These are phyloP conservation scores for Macropus fuliginosus DNA, from an alignment of 2,797 vertebrate species.

Conservation along the genomic window DNA sequence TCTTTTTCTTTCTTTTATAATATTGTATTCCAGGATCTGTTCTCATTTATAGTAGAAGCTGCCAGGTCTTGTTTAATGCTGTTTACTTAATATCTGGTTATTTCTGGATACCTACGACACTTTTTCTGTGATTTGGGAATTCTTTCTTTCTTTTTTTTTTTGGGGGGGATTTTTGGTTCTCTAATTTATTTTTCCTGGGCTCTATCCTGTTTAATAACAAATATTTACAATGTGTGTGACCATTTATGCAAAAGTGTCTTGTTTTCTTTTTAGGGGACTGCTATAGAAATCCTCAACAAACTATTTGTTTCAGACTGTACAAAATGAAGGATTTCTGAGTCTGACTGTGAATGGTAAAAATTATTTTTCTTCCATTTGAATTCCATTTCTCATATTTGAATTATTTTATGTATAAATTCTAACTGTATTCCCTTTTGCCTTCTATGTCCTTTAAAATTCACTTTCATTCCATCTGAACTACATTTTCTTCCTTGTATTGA, in stretches of 20 bases:
- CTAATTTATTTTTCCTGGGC: neutral
- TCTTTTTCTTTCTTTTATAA: neutral
- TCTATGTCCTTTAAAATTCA: neutral
- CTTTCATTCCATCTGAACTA: constrained; percentile 14
- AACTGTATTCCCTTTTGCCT: constrained; percentile 31
- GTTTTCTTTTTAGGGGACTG: constrained; percentile 85
- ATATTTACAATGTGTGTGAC: neutral
- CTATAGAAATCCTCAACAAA: constrained; percentile 89
- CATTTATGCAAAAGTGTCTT: neutral
- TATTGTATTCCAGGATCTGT: neutral
- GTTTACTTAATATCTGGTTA: neutral
- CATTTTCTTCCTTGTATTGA: neutral
- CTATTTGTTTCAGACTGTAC: constrained; percentile 88
- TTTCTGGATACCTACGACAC: neutral
- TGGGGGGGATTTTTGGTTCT: neutral
- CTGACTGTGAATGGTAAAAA: constrained; percentile 91
- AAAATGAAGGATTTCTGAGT: constrained; percentile 88
- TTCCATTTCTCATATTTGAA: constrained; percentile 29
- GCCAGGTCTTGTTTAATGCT: neutral
- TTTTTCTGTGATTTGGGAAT: neutral
- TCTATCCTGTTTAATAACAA: neutral
- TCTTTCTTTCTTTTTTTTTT: no score
- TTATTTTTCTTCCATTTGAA: constrained; percentile 35
- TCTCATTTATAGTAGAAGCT: neutral
- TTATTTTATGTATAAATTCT: constrained; percentile 22